Evolutionary conservation across 2,113 vertebrate species (phyloP).

Genomic region (Chlorocebus sabaeus): DNA sequence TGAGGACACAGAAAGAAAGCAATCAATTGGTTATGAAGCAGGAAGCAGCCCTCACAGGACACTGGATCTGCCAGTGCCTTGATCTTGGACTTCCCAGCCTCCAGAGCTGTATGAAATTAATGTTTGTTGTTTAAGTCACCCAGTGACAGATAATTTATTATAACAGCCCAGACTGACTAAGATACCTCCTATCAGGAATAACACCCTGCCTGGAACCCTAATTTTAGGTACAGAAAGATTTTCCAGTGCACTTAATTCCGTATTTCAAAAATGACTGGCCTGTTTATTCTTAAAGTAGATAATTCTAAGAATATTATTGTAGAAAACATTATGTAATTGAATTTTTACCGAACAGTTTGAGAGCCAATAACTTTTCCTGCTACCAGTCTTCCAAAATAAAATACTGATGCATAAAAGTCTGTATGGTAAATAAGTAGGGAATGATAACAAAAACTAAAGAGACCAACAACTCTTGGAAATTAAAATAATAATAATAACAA

Average conservation of each 20-base stretch:
- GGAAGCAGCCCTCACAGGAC: neutral
- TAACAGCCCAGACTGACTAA: neutral
- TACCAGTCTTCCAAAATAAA: neutral
- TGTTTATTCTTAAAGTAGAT: fast-evolving
- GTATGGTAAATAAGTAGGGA: neutral
- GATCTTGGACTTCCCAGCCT: neutral
- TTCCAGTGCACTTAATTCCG: neutral
- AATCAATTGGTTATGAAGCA: fast-evolving
- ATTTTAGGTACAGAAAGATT: neutral
- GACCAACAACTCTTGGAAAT: neutral
- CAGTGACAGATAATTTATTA: no score
- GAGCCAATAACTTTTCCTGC: neutral
- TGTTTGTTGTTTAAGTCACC: neutral
- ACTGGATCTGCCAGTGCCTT: neutral
- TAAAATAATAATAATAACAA: neutral
- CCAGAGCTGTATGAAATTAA: neutral
- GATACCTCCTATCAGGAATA: neutral
- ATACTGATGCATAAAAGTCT: neutral
- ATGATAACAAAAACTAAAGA: neutral
- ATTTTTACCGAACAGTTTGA: neutral
- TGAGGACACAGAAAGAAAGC: neutral
- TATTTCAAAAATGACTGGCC: neutral
- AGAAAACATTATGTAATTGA: neutral
- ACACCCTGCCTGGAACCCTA: neutral
- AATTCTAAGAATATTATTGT: neutral